phyloP scores from a whole-genome alignment of 2,113 vertebrate species.

The Heloderma charlesbogerti region DNA sequence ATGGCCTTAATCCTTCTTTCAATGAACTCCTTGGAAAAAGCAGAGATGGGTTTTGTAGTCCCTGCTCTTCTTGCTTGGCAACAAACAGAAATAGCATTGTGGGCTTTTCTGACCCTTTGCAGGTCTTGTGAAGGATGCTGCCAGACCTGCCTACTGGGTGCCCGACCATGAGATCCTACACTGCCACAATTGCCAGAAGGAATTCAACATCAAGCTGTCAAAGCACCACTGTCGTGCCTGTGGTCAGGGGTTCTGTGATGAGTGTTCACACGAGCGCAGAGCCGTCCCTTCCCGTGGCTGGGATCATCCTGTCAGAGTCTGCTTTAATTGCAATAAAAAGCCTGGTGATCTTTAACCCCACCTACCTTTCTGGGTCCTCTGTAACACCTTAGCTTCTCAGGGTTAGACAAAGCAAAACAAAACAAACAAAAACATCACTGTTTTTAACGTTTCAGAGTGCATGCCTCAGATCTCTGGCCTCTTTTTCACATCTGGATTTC shows the following conservation, averaged over 20 bases:
- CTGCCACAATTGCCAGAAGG: conserved; percentile 91
- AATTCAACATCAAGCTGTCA: conserved; percentile 93
- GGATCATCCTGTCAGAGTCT: conserved; percentile 98
- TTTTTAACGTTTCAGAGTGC: conserved; percentile 71
- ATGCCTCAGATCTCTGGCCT: conserved; percentile 71
- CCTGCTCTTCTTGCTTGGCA: not conserved
- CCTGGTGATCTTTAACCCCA: conserved; percentile 92
- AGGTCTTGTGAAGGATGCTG: conserved; percentile 96
- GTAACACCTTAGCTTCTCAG: conserved; percentile 85
- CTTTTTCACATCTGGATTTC: conserved; percentile 50
- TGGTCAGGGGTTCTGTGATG: conserved; percentile 94
- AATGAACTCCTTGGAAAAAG: not conserved
- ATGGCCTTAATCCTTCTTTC: not conserved
- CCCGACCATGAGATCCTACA: conserved; percentile 95
- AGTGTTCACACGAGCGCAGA: conserved; percentile 92
- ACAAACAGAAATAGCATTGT: not conserved
- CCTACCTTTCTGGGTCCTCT: conserved; percentile 72
- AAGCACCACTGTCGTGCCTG: conserved; percentile 98
- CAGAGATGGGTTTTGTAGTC: not conserved
- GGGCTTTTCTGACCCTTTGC: not conserved
- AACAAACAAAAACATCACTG: conserved; percentile 20
- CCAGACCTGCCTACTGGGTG: conserved; percentile 96
- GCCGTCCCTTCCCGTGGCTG: conserved; percentile 94
- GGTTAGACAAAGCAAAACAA: conserved; percentile 78
- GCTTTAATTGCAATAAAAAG: conserved; percentile 94